A percentile compares a stretch with the other conserved stretches of the same genome.
Conservation (phyloP, 2,888 invertebrate species). For the Lampropteryx suffumata region DNA sequence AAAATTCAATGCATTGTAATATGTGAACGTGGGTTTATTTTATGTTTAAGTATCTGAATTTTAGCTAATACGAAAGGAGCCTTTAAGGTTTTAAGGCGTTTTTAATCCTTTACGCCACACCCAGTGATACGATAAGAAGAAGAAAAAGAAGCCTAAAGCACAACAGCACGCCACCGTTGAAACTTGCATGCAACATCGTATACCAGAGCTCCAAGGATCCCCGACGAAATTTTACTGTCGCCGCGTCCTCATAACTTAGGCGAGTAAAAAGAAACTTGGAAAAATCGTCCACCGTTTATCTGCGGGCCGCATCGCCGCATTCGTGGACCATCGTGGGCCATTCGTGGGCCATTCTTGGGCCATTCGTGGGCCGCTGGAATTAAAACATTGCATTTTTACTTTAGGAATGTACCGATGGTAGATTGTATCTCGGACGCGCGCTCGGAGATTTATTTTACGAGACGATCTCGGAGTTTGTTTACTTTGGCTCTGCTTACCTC, state of each 20-base stretch:
- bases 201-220: slow-evolving; percentile 7
- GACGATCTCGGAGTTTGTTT: slow-evolving; percentile 22
- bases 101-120: too few relatives aligned
- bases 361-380: slow-evolving; percentile 51
- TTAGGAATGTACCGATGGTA: slow-evolving; percentile 35
- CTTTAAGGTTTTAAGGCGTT: too few relatives aligned
- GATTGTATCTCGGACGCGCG: slow-evolving; percentile 28
- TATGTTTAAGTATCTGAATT: too few relatives aligned
- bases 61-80: too few relatives aligned
- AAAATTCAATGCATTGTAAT: too few relatives aligned
- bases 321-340: slow-evolving; percentile 21
- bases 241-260: slow-evolving; percentile 52
- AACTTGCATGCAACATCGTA: too few relatives aligned
- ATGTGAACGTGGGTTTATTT: too few relatives aligned
- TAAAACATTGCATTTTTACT: slow-evolving; percentile 77
- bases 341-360: slow-evolving; percentile 30
- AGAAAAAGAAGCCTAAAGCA: too few relatives aligned
- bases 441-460: slow-evolving; percentile 58
- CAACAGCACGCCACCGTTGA: too few relatives aligned
- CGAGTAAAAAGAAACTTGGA: slow-evolving; percentile 39
- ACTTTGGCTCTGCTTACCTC: neutral
- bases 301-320: slow-evolving; percentile 44
- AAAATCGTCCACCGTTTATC: slow-evolving; percentile 48
- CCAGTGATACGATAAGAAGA: too few relatives aligned
- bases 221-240: slow-evolving; percentile 58